Base-by-base conservation (phyloP, 2,797 vertebrate genomes). In the Odontamblyopus lacepedii region DNA sequence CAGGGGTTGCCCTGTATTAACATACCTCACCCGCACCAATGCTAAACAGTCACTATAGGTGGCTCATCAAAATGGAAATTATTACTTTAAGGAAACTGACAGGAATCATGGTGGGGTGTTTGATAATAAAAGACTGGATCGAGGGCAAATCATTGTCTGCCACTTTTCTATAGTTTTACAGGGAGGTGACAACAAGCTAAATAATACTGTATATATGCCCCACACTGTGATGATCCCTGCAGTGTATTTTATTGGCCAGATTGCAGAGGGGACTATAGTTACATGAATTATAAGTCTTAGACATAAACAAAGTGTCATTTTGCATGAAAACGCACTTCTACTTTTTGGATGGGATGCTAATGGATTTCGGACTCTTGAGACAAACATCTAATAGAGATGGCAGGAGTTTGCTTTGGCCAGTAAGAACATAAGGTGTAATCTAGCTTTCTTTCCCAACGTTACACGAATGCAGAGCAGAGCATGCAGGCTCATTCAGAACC, bases 381-480 rank as follows among this genome's bases (percentile, higher is more conserved):
- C 90, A 91, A 90, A 91, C 87, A 88, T 92, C 88, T 87, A 90
- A 89, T 90, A 90, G 88, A 90, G 87, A 89, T 90, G 88, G 86
- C 80, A 78, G 88, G 81, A 68, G 80, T 91, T 90, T 75, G 80
- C 85, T 91, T 91, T 88, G 89, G 86, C 83, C 83, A 81, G 87
- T 87, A 85, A 90, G 88, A 90, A 86, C 79, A 83, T 89, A 92
- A 96, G 96, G 97, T 97, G 97, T 98, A 98, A 99, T 98, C 96
- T 96, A 96, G 96, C 94, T 94, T 93, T 90, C 88, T 91, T 93
- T 92, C 90, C 88, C 89, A 92, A 91, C 89, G 79, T 90, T 88
- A 89, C 89, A 92, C 87, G 92, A 89, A 93, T 88, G 91, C 92
- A 91, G 73, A 91, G 91, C 87, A 85, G 87, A 80, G 82, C 91